These are phyloP conservation scores for Decapterus maruadsi DNA, from an alignment of 2,797 vertebrate species.

Conservation along the genomic window DNA sequence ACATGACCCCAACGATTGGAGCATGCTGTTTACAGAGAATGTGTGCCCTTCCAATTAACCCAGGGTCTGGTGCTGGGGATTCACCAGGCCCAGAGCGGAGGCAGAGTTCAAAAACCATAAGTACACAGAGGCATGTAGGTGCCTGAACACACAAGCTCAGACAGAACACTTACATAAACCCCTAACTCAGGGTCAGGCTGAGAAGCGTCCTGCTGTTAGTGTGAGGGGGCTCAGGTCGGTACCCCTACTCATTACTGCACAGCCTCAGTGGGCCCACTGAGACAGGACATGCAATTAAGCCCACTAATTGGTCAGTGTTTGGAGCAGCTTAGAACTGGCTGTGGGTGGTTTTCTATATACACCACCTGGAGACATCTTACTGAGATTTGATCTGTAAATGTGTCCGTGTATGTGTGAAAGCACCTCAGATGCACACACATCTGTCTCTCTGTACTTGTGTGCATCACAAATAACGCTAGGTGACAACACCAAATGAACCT, in stretches of 20 bases:
- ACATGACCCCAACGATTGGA: slow-evolving; percentile 49
- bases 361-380: slow-evolving; percentile 44
- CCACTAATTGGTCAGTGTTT: slow-evolving; percentile 75
- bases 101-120: slow-evolving; percentile 52
- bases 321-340: slow-evolving; percentile 41
- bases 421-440: too few relatives aligned
- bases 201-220: slow-evolving; percentile 54
- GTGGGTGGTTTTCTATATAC: slow-evolving; percentile 57
- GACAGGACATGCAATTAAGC: slow-evolving; percentile 72
- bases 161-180: slow-evolving; percentile 17
- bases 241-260: slow-evolving; percentile 58
- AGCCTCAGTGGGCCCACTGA: slow-evolving; percentile 54
- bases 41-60: slow-evolving; percentile 72
- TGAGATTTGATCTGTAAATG: slow-evolving; percentile 12
- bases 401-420: slow-evolving; percentile 17
- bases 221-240: slow-evolving; percentile 43
- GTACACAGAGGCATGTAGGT: slow-evolving; percentile 32
- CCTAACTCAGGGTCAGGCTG: slow-evolving; percentile 28
- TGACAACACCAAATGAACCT: slow-evolving; percentile 16
- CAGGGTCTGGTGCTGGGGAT: slow-evolving; percentile 49
- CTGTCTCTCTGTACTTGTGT: slow-evolving; percentile 2
- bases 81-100: slow-evolving; percentile 10
- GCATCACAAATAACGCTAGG: slow-evolving; percentile 21
- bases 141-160: slow-evolving; percentile 43
- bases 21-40: slow-evolving; percentile 62